Conservation (phyloP, 2,797 vertebrate species). For the Poecilia picta region DNA sequence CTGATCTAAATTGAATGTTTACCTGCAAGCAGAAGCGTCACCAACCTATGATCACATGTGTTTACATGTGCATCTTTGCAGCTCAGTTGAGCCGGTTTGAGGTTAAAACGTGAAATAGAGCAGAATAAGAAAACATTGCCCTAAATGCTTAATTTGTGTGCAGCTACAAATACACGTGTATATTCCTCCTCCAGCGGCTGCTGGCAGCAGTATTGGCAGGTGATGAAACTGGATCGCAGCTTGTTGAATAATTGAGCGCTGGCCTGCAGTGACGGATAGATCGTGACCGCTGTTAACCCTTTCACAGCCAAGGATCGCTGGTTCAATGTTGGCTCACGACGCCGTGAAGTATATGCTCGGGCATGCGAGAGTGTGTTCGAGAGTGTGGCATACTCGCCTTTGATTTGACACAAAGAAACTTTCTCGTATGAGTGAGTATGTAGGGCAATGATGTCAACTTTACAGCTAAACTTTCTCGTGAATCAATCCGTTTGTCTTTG, state of each 20-base stretch:
- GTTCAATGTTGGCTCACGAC: slow-evolving; percentile 27
- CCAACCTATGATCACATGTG: not conserved
- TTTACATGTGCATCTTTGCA: not conserved
- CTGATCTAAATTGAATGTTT: not conserved
- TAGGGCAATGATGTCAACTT: slow-evolving; percentile 16
- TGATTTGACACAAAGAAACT: slow-evolving; percentile 27
- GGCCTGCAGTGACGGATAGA: slow-evolving; percentile 63
- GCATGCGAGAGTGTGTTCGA: slow-evolving; percentile 12
- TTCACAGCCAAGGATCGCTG: slow-evolving; percentile 69
- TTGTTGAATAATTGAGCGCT: slow-evolving; percentile 74
- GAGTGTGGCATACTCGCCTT: slow-evolving; percentile 3
- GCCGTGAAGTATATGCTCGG: slow-evolving; percentile 28
- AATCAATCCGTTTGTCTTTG: slow-evolving; percentile 43
- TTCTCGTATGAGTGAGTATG: slow-evolving; percentile 23
- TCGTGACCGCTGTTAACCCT: slow-evolving; percentile 73
- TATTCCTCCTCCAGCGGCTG: slow-evolving; percentile 31
- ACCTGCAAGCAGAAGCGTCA: not conserved
- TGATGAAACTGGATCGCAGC: slow-evolving; percentile 71
- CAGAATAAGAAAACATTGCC: slow-evolving; percentile 9
- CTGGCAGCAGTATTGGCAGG: slow-evolving; percentile 42
- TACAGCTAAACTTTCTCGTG: slow-evolving; percentile 44
- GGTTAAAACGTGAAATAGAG: not conserved
- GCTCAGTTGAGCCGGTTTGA: not conserved
- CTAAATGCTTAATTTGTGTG: slow-evolving; percentile 14
- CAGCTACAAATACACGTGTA: slow-evolving; percentile 10